Conservation (phyloP, 1,140 invertebrate species). For the Parasteatoda tepidariorum region DNA sequence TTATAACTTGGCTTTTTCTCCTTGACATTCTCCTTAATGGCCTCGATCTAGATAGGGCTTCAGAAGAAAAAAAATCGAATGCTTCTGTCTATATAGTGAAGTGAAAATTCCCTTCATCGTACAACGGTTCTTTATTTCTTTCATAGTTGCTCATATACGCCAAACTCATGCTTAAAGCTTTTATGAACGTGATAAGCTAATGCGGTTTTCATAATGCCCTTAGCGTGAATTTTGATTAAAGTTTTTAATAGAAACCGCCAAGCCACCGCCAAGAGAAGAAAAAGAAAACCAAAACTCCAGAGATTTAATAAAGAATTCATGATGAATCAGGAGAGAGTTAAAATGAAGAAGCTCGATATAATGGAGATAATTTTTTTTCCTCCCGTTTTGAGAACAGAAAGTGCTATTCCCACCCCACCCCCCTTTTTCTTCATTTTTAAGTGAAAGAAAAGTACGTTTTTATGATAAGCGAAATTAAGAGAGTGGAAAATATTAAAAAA, state of each 20-base stretch:
- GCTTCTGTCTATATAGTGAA: neutral
- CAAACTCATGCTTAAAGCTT: neutral
- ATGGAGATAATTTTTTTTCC: neutral
- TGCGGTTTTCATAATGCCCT: neutral
- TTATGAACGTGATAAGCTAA: slow-evolving; percentile 17
- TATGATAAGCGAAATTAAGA: no score
- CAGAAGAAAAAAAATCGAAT: neutral
- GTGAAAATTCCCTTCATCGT: neutral
- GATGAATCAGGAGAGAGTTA: neutral
- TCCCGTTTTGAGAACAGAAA: neutral
- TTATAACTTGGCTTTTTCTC: neutral
- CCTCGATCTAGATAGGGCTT: neutral
- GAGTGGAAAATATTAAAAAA: no score
- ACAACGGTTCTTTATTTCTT: neutral
- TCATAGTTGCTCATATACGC: neutral
- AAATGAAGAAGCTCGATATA: neutral
- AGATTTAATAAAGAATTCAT: slow-evolving; percentile 48
- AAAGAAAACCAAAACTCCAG: neutral
- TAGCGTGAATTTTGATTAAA: slow-evolving; percentile 42
- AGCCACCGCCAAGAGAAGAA: neutral
- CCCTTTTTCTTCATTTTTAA: no score
- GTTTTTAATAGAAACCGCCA: neutral
- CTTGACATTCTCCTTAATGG: slow-evolving; percentile 1
- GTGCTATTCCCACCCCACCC: neutral
- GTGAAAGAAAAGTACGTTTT: no score